Base-by-base conservation (phyloP, 1,140 invertebrate genomes). In the Antheraea pernyi region DNA sequence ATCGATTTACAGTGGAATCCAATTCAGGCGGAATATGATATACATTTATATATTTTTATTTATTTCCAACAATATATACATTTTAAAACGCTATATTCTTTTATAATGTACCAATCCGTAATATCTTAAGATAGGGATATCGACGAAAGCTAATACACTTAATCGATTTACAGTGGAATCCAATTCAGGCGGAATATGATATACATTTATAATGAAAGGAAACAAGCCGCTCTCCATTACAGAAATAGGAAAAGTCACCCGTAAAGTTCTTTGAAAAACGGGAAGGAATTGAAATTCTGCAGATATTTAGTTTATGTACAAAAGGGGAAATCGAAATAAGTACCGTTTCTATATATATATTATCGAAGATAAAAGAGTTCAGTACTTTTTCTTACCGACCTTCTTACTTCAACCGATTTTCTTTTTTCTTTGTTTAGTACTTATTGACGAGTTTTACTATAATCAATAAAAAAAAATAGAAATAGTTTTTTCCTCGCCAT, bases 141-240 rank as follows among this genome's bases (percentile, higher is more conserved):
- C 80, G 82, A 78, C 76, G 79, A 86, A 85, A 85, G 77, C 81
- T 77, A 80, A 75, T 80, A 79, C 78, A 73, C 81, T 82, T 82
- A 85, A 88, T 86, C 82, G 83, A 85, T 88, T 85, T 88, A 85
- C 75, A 80, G 78, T 78, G 73, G 61, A 70, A 71, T 71, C 46
- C 46, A 6, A 16, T 53, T 53, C 46, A 53, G 16, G 7, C 16
- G 46, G 46, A 53, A 53, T 53, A 16, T 53, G 0, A 16, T 16
- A 53, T 53, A 53, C 16, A 53, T 53, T 53, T 53, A 53, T 53
- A 11, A 53, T 53, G 46, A 53, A 53, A 53, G 11, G 39, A 53
- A 53, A 53, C 46, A 53, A 9, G 13, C 46, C 46, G 46, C 46
- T 53, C 13, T 53, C 46, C 46, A 53, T 53, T 16, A 53, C 46